These are phyloP conservation scores for Drosophila ercepeae DNA, from an alignment of 1,140 invertebrate species.

Conservation along the genomic window DNA sequence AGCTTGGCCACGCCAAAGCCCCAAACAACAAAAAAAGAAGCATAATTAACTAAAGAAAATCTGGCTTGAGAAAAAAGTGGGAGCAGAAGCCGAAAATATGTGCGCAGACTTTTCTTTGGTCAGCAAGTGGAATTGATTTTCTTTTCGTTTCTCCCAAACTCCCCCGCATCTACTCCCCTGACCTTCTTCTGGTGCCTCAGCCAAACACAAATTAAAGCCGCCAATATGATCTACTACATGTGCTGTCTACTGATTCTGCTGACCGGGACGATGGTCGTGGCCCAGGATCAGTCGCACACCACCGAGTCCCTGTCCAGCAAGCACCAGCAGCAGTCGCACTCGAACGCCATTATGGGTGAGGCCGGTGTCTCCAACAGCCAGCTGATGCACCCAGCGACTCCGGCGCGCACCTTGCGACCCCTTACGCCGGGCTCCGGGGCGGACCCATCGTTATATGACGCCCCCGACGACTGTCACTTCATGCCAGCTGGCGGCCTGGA, in stretches of 20 bases:
- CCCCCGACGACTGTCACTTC: conserved; percentile 90
- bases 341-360: conserved; percentile 80
- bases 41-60: conserved; percentile 52
- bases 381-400: conserved; percentile 58
- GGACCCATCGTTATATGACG: conserved; percentile 86
- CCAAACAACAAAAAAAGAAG: neutral
- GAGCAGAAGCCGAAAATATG: conserved; percentile 62
- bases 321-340: conserved; percentile 64
- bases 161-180: conserved; percentile 3
- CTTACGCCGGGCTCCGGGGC: conserved; percentile 34
- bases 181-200: conserved; percentile 8
- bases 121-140: conserved; percentile 69
- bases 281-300: conserved; percentile 38
- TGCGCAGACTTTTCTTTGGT: conserved; percentile 59
- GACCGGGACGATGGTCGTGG: neutral
- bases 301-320: conserved; percentile 37
- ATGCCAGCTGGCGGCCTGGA: conserved; percentile 61
- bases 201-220: neutral
- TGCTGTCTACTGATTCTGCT: conserved; percentile 19
- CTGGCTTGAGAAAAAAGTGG: conserved; percentile 26
- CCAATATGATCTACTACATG: conserved; percentile 29
- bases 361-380: conserved; percentile 73
- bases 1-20: neutral
- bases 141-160: conserved; percentile 47
- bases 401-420: conserved; percentile 55